Conservation (phyloP, 37 sponge, comb jelly and placozoan genomes). For the Agelas oroides region DNA sequence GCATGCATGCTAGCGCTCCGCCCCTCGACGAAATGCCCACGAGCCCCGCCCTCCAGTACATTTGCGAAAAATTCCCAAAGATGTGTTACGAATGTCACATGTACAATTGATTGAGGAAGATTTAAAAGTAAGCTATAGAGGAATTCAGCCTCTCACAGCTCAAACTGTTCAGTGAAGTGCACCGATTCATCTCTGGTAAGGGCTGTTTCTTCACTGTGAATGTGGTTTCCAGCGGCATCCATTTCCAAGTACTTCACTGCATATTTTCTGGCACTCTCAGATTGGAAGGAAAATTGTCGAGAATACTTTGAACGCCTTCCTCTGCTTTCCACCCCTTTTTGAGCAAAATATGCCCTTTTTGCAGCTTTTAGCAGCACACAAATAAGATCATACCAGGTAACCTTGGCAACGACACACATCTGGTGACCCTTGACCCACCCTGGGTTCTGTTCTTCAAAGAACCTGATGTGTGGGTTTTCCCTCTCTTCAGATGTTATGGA, state of each 20-base stretch:
- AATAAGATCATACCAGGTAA: conserved; percentile 41
- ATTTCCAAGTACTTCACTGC: background rate
- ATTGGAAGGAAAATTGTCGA: conserved; percentile 13
- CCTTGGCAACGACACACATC: conserved; percentile 27
- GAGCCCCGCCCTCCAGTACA: too few species aligned
- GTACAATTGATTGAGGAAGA: too few species aligned
- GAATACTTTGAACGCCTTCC: background rate
- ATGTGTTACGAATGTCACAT: too few species aligned
- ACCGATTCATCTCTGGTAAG: too few species aligned
- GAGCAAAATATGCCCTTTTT: background rate
- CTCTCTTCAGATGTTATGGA: conserved; percentile 27
- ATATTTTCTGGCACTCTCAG: background rate
- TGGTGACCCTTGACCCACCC: conserved; percentile 75
- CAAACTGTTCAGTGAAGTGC: too few species aligned
- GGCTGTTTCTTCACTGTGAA: too few species aligned
- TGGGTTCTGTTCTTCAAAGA: conserved; percentile 70
- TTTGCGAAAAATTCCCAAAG: too few species aligned
- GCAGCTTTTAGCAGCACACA: background rate
- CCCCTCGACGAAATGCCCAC: too few species aligned
- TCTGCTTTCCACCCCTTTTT: background rate
- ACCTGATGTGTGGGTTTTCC: conserved; percentile 77
- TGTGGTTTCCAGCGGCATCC: too few species aligned
- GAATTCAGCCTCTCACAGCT: too few species aligned
- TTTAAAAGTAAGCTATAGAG: too few species aligned
- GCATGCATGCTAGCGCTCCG: too few species aligned